phyloP scores from a whole-genome alignment of 64 coral and sea anemone species.

The Stichodactyla mertensii region DNA sequence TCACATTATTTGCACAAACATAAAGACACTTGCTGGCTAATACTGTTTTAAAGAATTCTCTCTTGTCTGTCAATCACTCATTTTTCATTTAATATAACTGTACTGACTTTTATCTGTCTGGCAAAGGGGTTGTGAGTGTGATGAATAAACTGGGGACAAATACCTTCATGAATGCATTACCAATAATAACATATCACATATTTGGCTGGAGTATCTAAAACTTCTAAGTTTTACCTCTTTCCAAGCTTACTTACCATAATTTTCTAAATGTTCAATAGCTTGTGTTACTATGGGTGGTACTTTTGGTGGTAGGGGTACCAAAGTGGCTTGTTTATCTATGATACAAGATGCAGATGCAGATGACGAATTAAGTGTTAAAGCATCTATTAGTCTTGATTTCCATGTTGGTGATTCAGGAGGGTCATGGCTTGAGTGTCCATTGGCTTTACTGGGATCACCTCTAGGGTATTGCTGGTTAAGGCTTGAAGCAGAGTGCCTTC shows the following conservation, averaged over 20 bases:
- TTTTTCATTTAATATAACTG: not conserved
- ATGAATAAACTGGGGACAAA: not conserved
- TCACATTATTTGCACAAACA: not conserved
- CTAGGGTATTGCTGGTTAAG: conserved; percentile 55
- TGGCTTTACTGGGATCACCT: conserved; percentile 14
- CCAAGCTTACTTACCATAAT: conserved; percentile 45
- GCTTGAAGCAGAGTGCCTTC: conserved; percentile 74
- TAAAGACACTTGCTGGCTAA: too few species aligned
- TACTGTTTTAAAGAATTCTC: not conserved
- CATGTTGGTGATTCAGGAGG: conserved; percentile 70
- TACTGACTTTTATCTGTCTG: not conserved
- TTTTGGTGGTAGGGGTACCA: conserved; percentile 43
- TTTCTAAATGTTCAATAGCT: conserved; percentile 78
- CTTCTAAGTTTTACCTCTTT: too few species aligned
- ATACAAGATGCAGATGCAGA: conserved; percentile 83
- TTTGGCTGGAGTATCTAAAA: too few species aligned
- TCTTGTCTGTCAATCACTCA: conserved; percentile 9
- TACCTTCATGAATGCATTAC: too few species aligned
- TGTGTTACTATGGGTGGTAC: conserved; percentile 76
- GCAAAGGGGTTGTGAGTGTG: not conserved
- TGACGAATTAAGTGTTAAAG: conserved; percentile 76
- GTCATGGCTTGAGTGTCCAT: conserved; percentile 22
- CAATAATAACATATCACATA: too few species aligned
- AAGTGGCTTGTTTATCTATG: conserved; percentile 58
- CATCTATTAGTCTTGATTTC: conserved; percentile 91